Base-by-base conservation (phyloP, 2,797 vertebrate species). In the Pangasius djambal region DNA sequence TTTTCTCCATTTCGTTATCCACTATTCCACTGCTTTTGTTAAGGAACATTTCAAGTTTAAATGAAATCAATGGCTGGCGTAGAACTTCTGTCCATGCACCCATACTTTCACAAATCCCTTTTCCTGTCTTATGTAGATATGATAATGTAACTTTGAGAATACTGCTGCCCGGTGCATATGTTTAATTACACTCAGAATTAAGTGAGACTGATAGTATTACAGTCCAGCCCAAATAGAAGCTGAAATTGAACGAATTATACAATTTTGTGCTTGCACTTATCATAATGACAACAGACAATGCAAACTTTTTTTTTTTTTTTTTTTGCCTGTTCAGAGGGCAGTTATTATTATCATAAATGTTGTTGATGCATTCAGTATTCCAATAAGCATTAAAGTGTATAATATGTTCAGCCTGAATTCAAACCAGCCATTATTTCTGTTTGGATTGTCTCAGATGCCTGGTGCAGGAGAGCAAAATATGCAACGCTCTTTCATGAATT, bases 161-260 rank as follows among this genome's bases (percentile, higher is more conserved):
- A 89, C 85, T 92, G 93, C 91, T 91, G 93, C 90, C 91, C 88
- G 85, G 88, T 88, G 90, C 91, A 91, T 94, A 95, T 91, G 91
- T 96, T 96, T 97, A 97, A 96, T 97, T 97, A 95, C 93, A 55
- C 95, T 96, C 88, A 91, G 89, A 96, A 96, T 96, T 95, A 88
- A 93, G 94, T 95, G 93, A 95, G 95, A 96, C 96, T 94, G 94
- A 95, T 94, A 94, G 91, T 91, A 94, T 95, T 95, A 94, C 90
- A 92, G 90, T 92, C 89, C 22, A 86, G 91, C 88, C 92, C 92
- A 85, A 94, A 93, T 93, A 94, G 91, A 88, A 88, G 91, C 89
- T 87, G 79, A 92, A 94, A 90, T 92, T 88, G 90, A 89, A 91
- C 94, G 93, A 92, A 91, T 92, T 92, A 94, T 93, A 87, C 92